Percentiles rank a stretch among this genome's conserved stretches.
Conservation (phyloP, 2,113 vertebrate genomes). For the Lycaon pictus region DNA sequence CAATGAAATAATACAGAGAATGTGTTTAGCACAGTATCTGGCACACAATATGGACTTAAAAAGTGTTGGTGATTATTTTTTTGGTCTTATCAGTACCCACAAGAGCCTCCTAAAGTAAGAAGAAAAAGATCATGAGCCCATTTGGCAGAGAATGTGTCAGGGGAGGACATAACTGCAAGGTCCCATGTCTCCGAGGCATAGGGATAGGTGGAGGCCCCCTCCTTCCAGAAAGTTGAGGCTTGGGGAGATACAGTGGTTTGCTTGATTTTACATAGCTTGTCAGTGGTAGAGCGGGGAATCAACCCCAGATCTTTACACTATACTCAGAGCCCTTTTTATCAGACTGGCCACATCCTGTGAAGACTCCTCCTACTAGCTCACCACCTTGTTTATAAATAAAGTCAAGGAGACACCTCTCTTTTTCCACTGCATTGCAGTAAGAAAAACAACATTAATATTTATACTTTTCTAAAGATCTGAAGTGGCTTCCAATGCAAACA, state of each 20-base stretch:
- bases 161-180: background rate
- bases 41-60: background rate
- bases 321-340: constrained; percentile 71
- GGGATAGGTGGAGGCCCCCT: background rate
- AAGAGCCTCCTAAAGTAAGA: constrained; percentile 11
- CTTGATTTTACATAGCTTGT: background rate
- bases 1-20: background rate
- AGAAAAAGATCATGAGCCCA: background rate
- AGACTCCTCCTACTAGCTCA: background rate
- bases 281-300: background rate
- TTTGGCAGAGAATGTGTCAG: background rate
- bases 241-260: background rate
- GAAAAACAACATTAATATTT: constrained; percentile 75
- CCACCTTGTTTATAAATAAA: constrained; percentile 76
- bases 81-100: background rate
- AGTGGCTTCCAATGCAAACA: constrained; percentile 69
- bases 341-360: background rate
- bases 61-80: background rate
- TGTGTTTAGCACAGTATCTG: background rate
- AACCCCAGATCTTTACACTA: constrained; percentile 80
- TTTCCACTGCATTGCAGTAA: constrained; percentile 69
- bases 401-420: constrained; percentile 83
- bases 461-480: constrained; percentile 70
- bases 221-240: background rate
- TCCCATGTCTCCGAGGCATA: background rate